These are phyloP conservation scores for Tenthredo amoena DNA, from an alignment of 2,888 invertebrate species.

Conservation along the genomic window DNA sequence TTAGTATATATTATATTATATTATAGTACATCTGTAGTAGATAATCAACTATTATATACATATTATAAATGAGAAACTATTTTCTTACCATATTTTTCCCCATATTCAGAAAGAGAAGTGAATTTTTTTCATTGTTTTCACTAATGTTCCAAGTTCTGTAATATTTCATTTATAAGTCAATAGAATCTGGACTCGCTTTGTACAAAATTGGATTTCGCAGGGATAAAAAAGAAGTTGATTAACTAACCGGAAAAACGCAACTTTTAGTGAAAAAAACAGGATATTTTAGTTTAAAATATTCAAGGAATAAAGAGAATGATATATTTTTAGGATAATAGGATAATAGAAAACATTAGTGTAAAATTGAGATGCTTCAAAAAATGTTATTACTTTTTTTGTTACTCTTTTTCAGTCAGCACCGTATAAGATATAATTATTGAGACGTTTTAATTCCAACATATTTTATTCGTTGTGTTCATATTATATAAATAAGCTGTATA, in stretches of 20 bases:
- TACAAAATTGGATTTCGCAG: no score
- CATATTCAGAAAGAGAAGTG: no score
- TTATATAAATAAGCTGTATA: constrained; percentile 14
- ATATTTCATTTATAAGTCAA: no score
- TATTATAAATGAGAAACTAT: no score
- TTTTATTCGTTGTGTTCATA: constrained; percentile 6
- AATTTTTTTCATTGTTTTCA: no score
- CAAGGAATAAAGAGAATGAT: background rate
- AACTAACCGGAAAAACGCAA: background rate
- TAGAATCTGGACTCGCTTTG: no score
- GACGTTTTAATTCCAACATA: background rate
- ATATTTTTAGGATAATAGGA: background rate
- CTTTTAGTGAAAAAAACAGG: background rate
- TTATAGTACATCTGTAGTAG: background rate
- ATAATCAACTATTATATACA: background rate
- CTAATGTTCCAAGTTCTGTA: no score
- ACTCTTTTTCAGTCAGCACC: background rate
- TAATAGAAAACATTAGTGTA: no score
- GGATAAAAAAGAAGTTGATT: no score
- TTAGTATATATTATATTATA: background rate
- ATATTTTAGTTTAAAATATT: background rate
- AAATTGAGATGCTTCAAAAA: background rate
- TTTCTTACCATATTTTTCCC: no score
- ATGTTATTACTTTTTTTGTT: background rate
- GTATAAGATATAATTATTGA: background rate